Percentiles rank a stretch among this genome's conserved stretches.
phyloP scores from a whole-genome alignment of 2,113 vertebrate genomes.

The Falcunculus frontatus region DNA sequence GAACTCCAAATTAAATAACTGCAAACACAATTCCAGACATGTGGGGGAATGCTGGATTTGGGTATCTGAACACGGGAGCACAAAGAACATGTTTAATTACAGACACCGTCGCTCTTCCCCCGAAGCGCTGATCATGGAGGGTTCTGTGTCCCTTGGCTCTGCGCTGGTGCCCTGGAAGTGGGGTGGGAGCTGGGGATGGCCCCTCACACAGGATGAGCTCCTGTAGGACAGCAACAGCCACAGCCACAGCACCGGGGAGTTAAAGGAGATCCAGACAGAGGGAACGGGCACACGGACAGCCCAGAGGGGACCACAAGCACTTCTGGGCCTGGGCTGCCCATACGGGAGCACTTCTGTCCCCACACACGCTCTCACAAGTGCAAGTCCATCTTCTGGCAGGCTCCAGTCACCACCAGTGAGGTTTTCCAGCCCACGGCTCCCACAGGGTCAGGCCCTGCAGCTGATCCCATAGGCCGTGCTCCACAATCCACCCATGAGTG shows the following conservation, averaged over 20 bases:
- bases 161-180: neutral
- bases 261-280: accelerated
- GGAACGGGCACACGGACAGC: accelerated
- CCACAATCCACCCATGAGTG: neutral
- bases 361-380: neutral
- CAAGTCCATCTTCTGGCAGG: neutral
- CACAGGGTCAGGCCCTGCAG: accelerated
- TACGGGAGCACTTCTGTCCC: accelerated
- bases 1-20: conserved; percentile 74
- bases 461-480: neutral
- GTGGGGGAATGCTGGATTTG: conserved; percentile 48
- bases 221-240: accelerated
- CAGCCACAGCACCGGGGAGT: accelerated
- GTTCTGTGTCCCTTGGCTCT: neutral
- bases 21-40: conserved; percentile 72
- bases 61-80: conserved; percentile 3
- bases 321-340: neutral
- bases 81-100: neutral
- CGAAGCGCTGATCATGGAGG: neutral
- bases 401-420: neutral
- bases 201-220: neutral
- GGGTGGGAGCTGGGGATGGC: accelerated
- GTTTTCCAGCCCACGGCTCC: neutral
- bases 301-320: accelerated
- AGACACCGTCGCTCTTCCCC: neutral